Conservation (phyloP, 2,797 vertebrate genomes). For the Malacoraja senta region DNA sequence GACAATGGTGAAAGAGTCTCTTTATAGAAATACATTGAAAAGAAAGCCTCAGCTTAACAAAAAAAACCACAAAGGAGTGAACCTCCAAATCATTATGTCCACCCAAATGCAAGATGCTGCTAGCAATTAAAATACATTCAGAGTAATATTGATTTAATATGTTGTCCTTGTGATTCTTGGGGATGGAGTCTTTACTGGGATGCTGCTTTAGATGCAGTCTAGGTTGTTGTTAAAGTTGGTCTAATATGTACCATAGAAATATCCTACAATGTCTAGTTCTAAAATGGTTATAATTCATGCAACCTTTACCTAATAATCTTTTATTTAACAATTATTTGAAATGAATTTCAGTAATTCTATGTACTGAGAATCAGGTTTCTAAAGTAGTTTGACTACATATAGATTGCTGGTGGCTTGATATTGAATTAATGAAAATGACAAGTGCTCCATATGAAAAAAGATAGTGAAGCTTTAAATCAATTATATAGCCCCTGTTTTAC, state of each 20-base stretch:
- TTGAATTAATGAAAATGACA: conserved; percentile 38
- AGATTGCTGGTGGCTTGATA: conserved; percentile 36
- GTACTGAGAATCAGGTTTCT: conserved; percentile 28
- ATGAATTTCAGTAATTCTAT: conserved; percentile 37
- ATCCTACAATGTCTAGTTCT: not conserved
- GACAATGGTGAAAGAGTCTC: not conserved
- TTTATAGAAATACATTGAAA: not conserved
- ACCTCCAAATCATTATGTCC: not conserved
- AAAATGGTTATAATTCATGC: conserved; percentile 23
- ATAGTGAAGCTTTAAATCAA: conserved; percentile 32
- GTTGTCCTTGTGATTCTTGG: not conserved
- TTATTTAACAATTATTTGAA: conserved; percentile 36
- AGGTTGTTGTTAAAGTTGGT: not conserved
- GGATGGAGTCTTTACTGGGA: not conserved
- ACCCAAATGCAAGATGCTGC: not conserved
- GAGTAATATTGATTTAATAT: not conserved
- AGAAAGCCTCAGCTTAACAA: not conserved
- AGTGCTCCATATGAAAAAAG: conserved; percentile 34
- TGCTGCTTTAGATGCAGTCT: not conserved
- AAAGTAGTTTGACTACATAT: conserved; percentile 10
- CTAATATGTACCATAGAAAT: not conserved
- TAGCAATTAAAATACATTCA: not conserved
- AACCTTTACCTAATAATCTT: conserved; percentile 36
- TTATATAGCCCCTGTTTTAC: conserved; percentile 27
- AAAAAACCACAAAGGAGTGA: not conserved